Evolutionary conservation across 2,888 invertebrate genomes (phyloP).

Genomic region (Melanchra persicariae): DNA sequence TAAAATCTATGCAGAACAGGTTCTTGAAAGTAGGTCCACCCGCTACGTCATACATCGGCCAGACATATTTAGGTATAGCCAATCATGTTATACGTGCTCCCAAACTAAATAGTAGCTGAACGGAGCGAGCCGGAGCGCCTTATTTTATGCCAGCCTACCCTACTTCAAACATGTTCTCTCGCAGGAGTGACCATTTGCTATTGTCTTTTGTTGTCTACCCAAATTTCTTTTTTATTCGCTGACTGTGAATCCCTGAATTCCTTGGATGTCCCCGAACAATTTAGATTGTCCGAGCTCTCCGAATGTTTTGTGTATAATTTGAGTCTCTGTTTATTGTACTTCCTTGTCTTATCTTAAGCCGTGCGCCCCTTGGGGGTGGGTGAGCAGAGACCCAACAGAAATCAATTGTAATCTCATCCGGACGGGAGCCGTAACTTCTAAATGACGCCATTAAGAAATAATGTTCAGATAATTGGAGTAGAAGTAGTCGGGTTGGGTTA

Average conservation of each 20-base stretch:
- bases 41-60: neutral
- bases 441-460: conserved; percentile 28
- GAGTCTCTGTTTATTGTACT: conserved; percentile 48
- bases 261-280: conserved; percentile 45
- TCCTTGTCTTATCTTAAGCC: conserved; percentile 39
- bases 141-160: conserved; percentile 43
- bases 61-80: conserved; percentile 56
- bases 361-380: neutral
- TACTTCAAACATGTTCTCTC: conserved; percentile 56
- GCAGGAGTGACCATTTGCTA: conserved; percentile 59
- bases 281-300: conserved; percentile 49
- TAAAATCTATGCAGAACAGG: neutral
- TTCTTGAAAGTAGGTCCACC: neutral
- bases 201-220: conserved; percentile 63
- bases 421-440: conserved; percentile 8
- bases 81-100: conserved; percentile 65
- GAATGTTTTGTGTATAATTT: conserved; percentile 55
- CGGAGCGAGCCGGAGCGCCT: conserved; percentile 46
- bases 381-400: conserved; percentile 26
- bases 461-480: conserved; percentile 34
- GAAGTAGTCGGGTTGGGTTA: conserved; percentile 2
- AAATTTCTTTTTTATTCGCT: conserved; percentile 63
- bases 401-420: conserved; percentile 46
- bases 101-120: conserved; percentile 62
- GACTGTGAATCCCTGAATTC: conserved; percentile 54